Evolutionary conservation across 2,113 vertebrate genomes (phyloP).

Genomic region (Sminthopsis crassicaudata): DNA sequence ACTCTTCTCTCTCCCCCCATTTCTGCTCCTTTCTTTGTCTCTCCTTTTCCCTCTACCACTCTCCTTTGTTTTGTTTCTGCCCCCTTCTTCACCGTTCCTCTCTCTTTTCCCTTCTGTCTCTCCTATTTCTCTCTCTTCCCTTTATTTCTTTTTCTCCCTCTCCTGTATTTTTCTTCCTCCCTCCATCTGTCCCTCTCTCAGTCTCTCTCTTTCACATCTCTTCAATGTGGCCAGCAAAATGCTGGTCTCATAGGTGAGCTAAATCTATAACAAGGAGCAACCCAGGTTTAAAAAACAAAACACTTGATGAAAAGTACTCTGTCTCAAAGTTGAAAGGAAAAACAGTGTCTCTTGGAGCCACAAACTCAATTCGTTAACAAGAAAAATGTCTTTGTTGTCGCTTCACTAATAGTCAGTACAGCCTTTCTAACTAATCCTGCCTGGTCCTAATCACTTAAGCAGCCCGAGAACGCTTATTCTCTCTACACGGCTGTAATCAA

Average conservation of each 20-base stretch:
- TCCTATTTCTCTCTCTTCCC: too few relatives aligned
- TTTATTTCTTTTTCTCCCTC: neutral
- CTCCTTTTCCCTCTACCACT: neutral
- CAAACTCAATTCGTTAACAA: neutral
- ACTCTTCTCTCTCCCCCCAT: neutral
- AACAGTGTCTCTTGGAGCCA: slow-evolving; percentile 27
- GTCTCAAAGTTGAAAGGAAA: neutral
- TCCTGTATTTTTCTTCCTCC: neutral
- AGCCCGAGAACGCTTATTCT: slow-evolving; percentile 17
- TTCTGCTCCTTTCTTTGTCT: neutral
- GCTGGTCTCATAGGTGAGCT: neutral
- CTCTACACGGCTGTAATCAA: neutral
- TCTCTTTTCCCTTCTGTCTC: too few relatives aligned
- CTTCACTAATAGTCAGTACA: neutral
- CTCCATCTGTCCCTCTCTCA: neutral
- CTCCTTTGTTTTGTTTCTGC: too few relatives aligned
- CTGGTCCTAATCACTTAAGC: slow-evolving; percentile 16
- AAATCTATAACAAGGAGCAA: slow-evolving; percentile 27
- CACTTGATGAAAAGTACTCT: neutral
- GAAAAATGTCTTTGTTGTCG: neutral
- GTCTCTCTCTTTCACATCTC: slow-evolving; percentile 1
- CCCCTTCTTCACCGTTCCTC: too few relatives aligned
- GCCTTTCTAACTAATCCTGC: slow-evolving; percentile 5
- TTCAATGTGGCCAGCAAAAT: slow-evolving; percentile 23
- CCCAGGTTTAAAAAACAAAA: neutral